Percentiles rank a stretch among this genome's conserved stretches.
These are phyloP conservation scores for Rhinopithecus roxellana DNA, from an alignment of 2,113 vertebrate genomes.

Conservation along the genomic window DNA sequence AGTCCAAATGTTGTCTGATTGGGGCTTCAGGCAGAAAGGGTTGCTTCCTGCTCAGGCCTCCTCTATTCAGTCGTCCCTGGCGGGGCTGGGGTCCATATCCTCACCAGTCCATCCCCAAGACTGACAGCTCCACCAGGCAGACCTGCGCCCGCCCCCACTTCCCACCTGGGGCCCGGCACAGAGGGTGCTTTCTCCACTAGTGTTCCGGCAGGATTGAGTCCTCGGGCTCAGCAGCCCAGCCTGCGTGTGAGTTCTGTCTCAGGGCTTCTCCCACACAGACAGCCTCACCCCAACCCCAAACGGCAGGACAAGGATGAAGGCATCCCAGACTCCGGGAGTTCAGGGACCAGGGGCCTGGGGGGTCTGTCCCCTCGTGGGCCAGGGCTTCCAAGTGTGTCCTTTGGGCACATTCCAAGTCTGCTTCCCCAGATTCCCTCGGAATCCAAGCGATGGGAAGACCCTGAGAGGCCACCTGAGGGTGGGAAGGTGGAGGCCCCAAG, in stretches of 20 bases:
- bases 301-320: fast-evolving
- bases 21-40: fast-evolving
- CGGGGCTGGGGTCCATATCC: not conserved
- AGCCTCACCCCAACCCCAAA: not conserved
- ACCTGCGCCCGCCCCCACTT: fast-evolving
- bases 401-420: no score
- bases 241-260: not conserved
- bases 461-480: no score
- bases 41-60: not conserved
- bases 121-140: not conserved
- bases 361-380: no score
- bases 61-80: fast-evolving
- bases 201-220: no score
- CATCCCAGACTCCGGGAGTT: fast-evolving
- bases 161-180: not conserved
- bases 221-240: not conserved
- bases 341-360: fast-evolving
- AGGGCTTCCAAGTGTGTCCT: fast-evolving
- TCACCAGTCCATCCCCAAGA: not conserved
- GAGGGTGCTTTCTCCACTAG: fast-evolving
- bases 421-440: not conserved
- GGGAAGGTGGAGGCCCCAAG: not conserved
- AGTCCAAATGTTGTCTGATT: fast-evolving
- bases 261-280: no score
- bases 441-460: not conserved